Evolutionary conservation across 2,113 vertebrate species (phyloP).

Genomic region (Sylvia atricapilla): DNA sequence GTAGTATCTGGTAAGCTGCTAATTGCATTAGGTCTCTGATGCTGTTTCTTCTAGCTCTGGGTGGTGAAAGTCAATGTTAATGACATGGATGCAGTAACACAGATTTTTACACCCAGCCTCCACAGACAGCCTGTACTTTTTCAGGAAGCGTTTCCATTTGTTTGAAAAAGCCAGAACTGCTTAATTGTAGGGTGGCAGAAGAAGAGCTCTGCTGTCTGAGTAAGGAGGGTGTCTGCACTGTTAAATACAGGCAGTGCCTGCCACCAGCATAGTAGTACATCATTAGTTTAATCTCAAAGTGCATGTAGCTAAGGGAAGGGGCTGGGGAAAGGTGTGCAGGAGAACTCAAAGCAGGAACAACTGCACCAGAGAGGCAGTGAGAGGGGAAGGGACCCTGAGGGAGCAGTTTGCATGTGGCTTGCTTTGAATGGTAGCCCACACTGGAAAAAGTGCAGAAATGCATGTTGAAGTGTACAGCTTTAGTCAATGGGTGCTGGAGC

Average conservation of each 20-base stretch:
- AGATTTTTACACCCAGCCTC: background rate
- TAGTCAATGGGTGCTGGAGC: background rate
- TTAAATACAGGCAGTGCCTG: background rate
- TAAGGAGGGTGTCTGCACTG: background rate
- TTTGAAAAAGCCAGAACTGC: background rate
- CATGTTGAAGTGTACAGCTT: background rate
- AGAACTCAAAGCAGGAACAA: background rate
- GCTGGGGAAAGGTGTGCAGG: rapidly evolving
- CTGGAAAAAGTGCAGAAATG: background rate
- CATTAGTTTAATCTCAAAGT: background rate
- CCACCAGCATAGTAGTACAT: background rate
- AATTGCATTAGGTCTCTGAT: background rate
- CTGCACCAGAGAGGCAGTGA: background rate
- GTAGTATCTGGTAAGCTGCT: background rate
- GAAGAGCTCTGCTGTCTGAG: background rate
- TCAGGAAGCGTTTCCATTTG: background rate
- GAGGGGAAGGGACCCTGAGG: background rate
- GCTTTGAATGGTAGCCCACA: background rate
- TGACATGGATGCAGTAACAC: background rate
- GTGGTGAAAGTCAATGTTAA: background rate
- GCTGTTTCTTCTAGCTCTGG: background rate
- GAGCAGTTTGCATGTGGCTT: background rate
- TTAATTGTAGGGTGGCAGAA: background rate
- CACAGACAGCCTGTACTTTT: background rate
- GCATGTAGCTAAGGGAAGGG: background rate